Conservation (phyloP, 2,797 vertebrate species). For the Spheniscus humboldti region DNA sequence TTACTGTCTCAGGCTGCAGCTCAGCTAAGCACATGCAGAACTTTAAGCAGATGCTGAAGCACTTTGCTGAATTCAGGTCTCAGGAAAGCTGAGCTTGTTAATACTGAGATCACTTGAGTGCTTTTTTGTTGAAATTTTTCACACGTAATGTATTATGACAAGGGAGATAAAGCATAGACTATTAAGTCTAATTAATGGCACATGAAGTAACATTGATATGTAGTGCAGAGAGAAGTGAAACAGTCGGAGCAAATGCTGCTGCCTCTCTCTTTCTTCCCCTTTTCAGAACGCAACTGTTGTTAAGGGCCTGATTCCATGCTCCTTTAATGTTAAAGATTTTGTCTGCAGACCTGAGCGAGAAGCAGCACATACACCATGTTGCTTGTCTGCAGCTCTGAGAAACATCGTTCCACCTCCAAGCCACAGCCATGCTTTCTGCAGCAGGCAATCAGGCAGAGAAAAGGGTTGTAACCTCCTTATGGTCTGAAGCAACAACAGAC, state of each 20-base stretch:
- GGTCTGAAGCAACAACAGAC: background rate
- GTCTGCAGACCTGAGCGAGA: background rate
- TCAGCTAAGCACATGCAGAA: background rate
- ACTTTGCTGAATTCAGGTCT: background rate
- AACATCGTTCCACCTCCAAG: background rate
- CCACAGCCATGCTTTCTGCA: background rate
- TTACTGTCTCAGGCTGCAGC: background rate
- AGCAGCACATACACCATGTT: background rate
- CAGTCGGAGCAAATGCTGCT: background rate
- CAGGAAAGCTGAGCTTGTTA: background rate
- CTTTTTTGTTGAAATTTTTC: background rate
- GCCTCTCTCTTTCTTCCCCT: background rate
- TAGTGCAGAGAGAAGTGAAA: background rate
- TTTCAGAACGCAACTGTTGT: background rate
- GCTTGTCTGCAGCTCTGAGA: background rate
- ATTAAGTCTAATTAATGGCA: conserved; percentile 45
- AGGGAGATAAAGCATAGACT: conserved; percentile 19
- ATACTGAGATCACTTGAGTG: background rate
- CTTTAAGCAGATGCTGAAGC: background rate
- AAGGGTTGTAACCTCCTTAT: background rate
- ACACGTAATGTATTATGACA: conserved; percentile 39
- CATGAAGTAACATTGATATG: background rate
- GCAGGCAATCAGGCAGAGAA: background rate
- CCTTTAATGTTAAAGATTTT: background rate
- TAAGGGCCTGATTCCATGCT: background rate